Base-by-base conservation (phyloP, 2,888 invertebrate species). In the Cosmopolites sordidus region DNA sequence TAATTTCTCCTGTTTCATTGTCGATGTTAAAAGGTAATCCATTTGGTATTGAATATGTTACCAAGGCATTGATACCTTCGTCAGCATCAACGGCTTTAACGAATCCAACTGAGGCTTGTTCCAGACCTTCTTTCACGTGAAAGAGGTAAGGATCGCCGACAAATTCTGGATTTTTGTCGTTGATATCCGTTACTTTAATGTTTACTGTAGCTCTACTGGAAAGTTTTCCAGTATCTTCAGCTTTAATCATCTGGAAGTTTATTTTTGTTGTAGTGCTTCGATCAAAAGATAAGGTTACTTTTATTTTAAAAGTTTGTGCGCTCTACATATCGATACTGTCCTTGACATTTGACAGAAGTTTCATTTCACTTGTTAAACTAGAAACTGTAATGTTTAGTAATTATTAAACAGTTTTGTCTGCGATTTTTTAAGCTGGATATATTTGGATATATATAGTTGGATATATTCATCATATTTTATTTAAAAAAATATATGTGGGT, bases 141-240 rank as follows among this genome's bases (percentile, higher is more conserved):
- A 93, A 93, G 37, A 81, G 76, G 65, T 93, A 93, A 0, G 90
- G 89, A 58, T 87, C 78, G 15, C 79, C 81, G n/a, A 88, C 83
- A 66, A 93, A 94, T 67, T 88, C 89, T 0, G 93, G 93, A 70
- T 92, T 92, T 66, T 92, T 91, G 67, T 94, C 93, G 68, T 93
- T 93, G 57, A 92, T 90, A 65, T 94, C 94, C 0, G 91, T 90
- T 1, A 94, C 89, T 68, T 87, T 87, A 50, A 94, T 88, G 65
- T 92, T 91, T 0, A 93, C 88, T 0, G 89, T 90, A 0, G 90
- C 87, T 1, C 87, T 89, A 63, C 86, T 89, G 0, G 86, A 83
- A 30, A 92, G 73, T 40, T 87, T 89, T 1, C 91, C 92, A 16
- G 87, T 84, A 68, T 93, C 93, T 72, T 91, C 91, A 0, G 92